phyloP scores from a whole-genome alignment of 2,888 invertebrate species.

The Mactromeris polynyma region DNA sequence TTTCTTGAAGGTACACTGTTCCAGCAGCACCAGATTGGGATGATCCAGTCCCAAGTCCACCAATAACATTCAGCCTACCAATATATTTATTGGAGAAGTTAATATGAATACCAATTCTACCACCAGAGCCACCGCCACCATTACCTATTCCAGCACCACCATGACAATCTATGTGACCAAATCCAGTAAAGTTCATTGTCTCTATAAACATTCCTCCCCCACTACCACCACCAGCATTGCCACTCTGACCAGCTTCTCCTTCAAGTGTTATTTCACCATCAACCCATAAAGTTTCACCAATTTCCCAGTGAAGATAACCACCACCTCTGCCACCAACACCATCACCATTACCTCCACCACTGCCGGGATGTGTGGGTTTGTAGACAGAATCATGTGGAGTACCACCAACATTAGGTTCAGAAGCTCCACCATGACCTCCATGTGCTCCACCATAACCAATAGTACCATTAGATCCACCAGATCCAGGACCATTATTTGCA shows the following conservation, averaged over 20 bases:
- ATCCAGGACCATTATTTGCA: slow-evolving; percentile 72
- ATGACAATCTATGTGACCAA: slow-evolving; percentile 77
- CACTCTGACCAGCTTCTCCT: slow-evolving; percentile 72
- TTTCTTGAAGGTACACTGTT: slow-evolving; percentile 80
- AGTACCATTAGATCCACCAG: slow-evolving; percentile 58
- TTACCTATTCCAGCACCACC: slow-evolving; percentile 73
- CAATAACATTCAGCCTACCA: slow-evolving; percentile 74
- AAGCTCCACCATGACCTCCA: slow-evolving; percentile 81
- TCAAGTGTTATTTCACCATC: slow-evolving; percentile 77
- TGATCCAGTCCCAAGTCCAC: slow-evolving; percentile 72
- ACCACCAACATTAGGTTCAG: slow-evolving; percentile 72
- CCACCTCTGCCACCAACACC: slow-evolving; percentile 79
- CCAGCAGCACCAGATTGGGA: slow-evolving; percentile 80
- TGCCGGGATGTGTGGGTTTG: slow-evolving; percentile 72
- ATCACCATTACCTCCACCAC: slow-evolving; percentile 79
- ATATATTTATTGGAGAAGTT: slow-evolving; percentile 75
- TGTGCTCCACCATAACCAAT: slow-evolving; percentile 79
- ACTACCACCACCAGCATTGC: slow-evolving; percentile 79
- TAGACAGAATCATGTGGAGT: slow-evolving; percentile 79
- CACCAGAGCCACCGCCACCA: slow-evolving; percentile 79
- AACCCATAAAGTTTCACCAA: slow-evolving; percentile 74
- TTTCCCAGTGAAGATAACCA: slow-evolving; percentile 76
- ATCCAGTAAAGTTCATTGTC: slow-evolving; percentile 81
- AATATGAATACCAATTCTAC: slow-evolving; percentile 77
- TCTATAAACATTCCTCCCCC: slow-evolving; percentile 77